Base-by-base conservation (phyloP, 2,113 vertebrate genomes). In the Pygoscelis adeliae region DNA sequence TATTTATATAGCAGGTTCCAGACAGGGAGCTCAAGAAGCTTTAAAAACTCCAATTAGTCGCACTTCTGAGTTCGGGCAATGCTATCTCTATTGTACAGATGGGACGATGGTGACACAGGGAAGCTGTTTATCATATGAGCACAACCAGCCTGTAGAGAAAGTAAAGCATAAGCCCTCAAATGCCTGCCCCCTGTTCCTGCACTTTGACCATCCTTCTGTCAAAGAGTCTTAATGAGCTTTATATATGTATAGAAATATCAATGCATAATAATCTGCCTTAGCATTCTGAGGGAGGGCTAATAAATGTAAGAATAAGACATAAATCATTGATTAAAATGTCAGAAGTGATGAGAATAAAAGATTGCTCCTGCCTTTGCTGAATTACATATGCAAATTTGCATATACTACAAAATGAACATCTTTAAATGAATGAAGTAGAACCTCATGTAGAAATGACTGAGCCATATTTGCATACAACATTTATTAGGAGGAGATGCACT, bases 271-370 rank as follows among this genome's bases (percentile, higher is more conserved):
- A 97, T 96, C 86, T 88, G 87, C 89, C 71, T 93, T 95, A 92
- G 74, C 77, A 82, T 96, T 96, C 87, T 2, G 2, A 89, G 63
- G 65, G 67, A 96, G 81, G 66, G 89, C 87, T 96, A 96, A 96
- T 97, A 97, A 95, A 94, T 78, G 80, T 90, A 77, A 89, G 84
- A 95, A 95, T 94, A 91, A 79, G 92, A 88, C 93, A 92, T 82
- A 95, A 95, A 97, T 97, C 91, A 97, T 96, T 95, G 95, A 97
- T 97, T 97, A 96, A 97, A 97, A 96, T 96, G 95, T 96, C 94
- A 96, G 85, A 95, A 96, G 91, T 95, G 93, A 97, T 95, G 90
- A 97, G 87, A 97, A 92, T 97, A 96, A 98, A 96, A 97, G 93
- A 96, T 97, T 96, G 88, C 92, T 92, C 76, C 85, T 94, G 92